These are phyloP conservation scores for Bradypodion pumilum DNA, from an alignment of 2,797 vertebrate species.

Conservation along the genomic window DNA sequence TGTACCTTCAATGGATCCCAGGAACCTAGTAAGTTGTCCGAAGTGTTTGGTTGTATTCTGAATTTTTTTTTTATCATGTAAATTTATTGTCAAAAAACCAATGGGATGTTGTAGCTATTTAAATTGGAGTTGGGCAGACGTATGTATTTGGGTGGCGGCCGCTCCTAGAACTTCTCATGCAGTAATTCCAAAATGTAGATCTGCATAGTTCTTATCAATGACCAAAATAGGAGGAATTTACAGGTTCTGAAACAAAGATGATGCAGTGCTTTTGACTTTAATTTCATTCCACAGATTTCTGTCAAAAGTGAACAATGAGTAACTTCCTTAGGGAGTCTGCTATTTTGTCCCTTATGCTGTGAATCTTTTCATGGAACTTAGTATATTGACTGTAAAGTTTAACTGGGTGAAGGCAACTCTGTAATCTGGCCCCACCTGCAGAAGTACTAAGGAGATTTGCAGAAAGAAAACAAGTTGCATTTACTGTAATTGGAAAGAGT, in stretches of 20 bases:
- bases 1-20: not conserved
- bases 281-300: not conserved
- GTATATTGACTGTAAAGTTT: not conserved
- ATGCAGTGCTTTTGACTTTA: not conserved
- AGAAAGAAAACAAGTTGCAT: not conserved
- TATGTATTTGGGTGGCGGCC: too few species aligned
- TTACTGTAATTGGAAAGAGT: not conserved
- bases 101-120: not conserved
- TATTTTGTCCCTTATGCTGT: not conserved
- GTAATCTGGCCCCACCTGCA: not conserved
- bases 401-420: not conserved
- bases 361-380: not conserved
- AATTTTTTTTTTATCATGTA: not conserved
- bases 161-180: too few species aligned
- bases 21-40: not conserved
- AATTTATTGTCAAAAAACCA: not conserved
- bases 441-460: not conserved
- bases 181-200: too few species aligned
- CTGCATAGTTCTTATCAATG: not conserved
- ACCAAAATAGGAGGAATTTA: not conserved
- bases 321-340: not conserved
- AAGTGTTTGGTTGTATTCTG: not conserved
- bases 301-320: not conserved
- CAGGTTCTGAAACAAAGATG: constrained; percentile 1
- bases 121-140: not conserved